phyloP scores from a whole-genome alignment of 2,888 invertebrate species.

The Philhelius pedissequus region DNA sequence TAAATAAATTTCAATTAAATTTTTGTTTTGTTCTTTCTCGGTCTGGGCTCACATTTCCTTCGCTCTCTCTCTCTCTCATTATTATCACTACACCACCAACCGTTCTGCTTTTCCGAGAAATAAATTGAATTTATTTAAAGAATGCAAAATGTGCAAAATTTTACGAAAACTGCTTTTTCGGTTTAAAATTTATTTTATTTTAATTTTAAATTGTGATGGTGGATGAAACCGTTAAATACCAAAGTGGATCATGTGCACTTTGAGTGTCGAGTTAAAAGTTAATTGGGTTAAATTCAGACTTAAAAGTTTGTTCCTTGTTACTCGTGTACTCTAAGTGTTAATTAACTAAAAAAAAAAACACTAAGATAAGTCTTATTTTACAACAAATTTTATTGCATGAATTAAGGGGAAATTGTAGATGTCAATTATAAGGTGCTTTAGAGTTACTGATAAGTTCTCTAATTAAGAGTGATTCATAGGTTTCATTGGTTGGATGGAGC shows the following conservation, averaged over 20 bases:
- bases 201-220: not conserved
- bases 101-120: not conserved
- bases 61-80: not conserved
- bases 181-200: not conserved
- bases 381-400: no score
- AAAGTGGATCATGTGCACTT: constrained; percentile 2
- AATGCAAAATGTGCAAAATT: not conserved
- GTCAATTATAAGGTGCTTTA: no score
- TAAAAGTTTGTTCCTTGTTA: no score
- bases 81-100: no score
- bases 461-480: no score
- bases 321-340: no score
- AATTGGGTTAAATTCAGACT: not conserved
- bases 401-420: no score
- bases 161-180: not conserved
- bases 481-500: no score
- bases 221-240: not conserved
- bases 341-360: no score
- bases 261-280: not conserved
- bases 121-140: constrained; percentile 13
- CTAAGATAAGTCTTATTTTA: no score
- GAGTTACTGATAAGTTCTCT: no score
- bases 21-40: not conserved
- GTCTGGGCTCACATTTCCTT: not conserved
- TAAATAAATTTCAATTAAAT: constrained; percentile 24